Evolutionary conservation across 1,140 invertebrate species (phyloP), one percentile per base, ranked within the genome.

Genomic region (Dolichoris vasculosae): DNA sequence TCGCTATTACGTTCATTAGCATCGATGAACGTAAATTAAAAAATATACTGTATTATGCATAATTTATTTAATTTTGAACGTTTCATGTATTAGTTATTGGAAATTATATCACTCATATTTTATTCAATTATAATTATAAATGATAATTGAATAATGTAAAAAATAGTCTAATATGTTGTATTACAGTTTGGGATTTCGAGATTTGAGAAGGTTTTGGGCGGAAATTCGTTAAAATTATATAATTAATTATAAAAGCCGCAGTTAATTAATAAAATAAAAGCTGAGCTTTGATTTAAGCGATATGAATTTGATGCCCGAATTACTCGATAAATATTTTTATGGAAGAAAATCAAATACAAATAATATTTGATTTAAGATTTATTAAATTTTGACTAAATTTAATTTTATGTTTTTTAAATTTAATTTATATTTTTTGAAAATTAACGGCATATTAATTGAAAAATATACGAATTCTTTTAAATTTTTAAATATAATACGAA

Each of bases 31-130:
- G 51, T 40, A 40, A 40, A 63, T 77, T 35, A 46, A 51, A 76
- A 46, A 76, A 26, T 23, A 26, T 17, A 7, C 9, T 7, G 17
- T 38, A 73, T 43, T 32, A 35, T 77, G 6, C 40, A 51, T 55
- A 17, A 30, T 32, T 48, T 55, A 55, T 77, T 20, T 77, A 77
- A 77, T 55, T 55, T 26, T 48, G 26, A 77, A 79, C n/a, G 20
- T 76, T 76, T n/a, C 0, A 30, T 51, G n/a, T 43, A 15, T 51
- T 76, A 46, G 3, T 51, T 76, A 35, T 32, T 23, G 15, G 20
- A 4, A 26, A 40, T 71, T 71, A 38, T 11, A 13, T 67, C 6
- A 67, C 32, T 67, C 0, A 35, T 67, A 35, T 67, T 67, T 32
- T 9, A 67, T 32, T 13, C 30, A 67, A 35, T 32, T 32, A 32